Evolutionary conservation across 1,140 invertebrate species (phyloP).

Genomic region (Sitodiplosis mosellana): DNA sequence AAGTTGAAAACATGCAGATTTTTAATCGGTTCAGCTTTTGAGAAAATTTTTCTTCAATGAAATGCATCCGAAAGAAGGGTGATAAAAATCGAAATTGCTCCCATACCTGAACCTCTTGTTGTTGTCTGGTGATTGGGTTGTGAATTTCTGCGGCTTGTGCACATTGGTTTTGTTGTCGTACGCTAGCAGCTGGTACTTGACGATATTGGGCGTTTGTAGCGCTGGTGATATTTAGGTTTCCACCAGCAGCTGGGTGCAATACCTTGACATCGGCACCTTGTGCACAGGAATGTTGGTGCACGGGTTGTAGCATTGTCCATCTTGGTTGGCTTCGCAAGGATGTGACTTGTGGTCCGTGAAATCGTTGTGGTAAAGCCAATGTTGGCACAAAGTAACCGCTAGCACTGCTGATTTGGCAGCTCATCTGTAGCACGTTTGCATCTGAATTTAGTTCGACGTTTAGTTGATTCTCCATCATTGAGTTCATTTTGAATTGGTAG

Average conservation of each 20-base stretch:
- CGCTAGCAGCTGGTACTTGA: slow-evolving; percentile 12
- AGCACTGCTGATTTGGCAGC: no score
- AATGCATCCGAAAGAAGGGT: background rate
- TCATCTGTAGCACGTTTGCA: no score
- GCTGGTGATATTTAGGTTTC: slow-evolving; percentile 36
- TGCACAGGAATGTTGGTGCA: slow-evolving; percentile 39
- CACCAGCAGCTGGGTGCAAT: slow-evolving; percentile 29
- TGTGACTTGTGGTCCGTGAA: slow-evolving; percentile 68
- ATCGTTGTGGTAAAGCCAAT: slow-evolving; percentile 67
- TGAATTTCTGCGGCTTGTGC: slow-evolving; percentile 49
- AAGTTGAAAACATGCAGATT: background rate
- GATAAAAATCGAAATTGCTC: slow-evolving; percentile 1
- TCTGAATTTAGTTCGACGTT: no score
- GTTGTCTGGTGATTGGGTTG: slow-evolving; percentile 67
- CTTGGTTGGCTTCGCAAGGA: slow-evolving; percentile 72
- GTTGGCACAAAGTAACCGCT: slow-evolving; percentile 83
- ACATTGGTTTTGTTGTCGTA: slow-evolving; percentile 31
- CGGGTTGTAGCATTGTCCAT: slow-evolving; percentile 67
- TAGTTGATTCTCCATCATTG: no score
- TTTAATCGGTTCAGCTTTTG: no score
- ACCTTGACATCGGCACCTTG: slow-evolving; percentile 27
- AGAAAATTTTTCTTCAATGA: no score
- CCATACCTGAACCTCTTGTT: slow-evolving; percentile 35
- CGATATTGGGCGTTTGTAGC: slow-evolving; percentile 21
- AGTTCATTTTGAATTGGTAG: no score